Evolutionary conservation across 2,888 invertebrate genomes (phyloP).

Genomic region (Orthonevra nobilis): DNA sequence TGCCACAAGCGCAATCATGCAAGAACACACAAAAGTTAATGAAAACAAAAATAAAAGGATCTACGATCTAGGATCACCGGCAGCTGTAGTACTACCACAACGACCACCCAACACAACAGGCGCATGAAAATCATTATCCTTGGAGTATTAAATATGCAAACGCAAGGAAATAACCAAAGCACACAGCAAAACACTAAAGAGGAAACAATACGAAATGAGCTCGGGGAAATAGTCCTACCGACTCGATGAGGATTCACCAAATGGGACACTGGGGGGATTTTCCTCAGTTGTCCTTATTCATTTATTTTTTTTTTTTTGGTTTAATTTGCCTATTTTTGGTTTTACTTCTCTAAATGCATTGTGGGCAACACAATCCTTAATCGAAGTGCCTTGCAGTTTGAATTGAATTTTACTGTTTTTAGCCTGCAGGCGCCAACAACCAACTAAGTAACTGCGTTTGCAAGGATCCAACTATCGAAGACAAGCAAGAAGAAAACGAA

Average conservation of each 20-base stretch:
- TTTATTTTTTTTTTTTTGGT: constrained; percentile 3
- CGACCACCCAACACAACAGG: constrained; percentile 44
- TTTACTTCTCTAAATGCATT: constrained; percentile 57
- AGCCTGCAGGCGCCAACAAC: constrained; percentile 62
- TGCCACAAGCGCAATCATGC: constrained; percentile 66
- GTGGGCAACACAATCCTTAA: constrained; percentile 68
- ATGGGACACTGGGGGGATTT: constrained; percentile 36
- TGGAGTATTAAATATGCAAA: constrained; percentile 67
- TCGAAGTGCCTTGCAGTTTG: constrained; percentile 66
- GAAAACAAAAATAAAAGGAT: constrained; percentile 60
- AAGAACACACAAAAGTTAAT: constrained; percentile 64
- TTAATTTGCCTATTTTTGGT: background rate
- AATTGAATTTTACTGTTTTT: constrained; percentile 67
- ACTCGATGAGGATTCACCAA: constrained; percentile 26
- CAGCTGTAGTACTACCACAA: constrained; percentile 3
- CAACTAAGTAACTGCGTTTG: constrained; percentile 60
- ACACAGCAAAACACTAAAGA: constrained; percentile 18
- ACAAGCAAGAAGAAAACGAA: background rate
- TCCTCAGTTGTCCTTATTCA: background rate
- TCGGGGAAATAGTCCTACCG: constrained; percentile 57
- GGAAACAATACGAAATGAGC: constrained; percentile 65
- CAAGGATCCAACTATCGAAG: constrained; percentile 18
- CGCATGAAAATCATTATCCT: constrained; percentile 64
- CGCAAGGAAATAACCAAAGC: constrained; percentile 52
- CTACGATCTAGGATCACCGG: constrained; percentile 53